Evolutionary conservation across 2,797 vertebrate species (phyloP).

Genomic region (Cygnus olor): DNA sequence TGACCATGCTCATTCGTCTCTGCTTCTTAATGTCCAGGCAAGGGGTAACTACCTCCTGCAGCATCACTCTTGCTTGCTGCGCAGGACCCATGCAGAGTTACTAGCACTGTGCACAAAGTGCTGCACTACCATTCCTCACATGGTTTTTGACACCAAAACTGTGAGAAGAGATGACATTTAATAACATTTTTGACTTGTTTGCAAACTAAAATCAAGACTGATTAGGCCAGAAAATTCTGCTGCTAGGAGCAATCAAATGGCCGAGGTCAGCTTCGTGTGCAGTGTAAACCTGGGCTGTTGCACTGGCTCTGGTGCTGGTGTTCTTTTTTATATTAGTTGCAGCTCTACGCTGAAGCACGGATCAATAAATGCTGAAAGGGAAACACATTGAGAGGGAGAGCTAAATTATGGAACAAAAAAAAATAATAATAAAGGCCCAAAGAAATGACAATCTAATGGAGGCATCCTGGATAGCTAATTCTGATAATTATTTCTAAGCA

Average conservation of each 20-base stretch:
- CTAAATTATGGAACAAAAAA: not conserved
- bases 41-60: not conserved
- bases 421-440: not conserved
- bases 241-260: not conserved
- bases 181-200: not conserved
- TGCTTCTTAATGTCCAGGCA: not conserved
- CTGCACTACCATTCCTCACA: not conserved
- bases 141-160: not conserved
- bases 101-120: not conserved
- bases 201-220: not conserved
- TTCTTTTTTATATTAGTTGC: not conserved
- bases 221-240: not conserved
- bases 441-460: not conserved
- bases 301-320: not conserved
- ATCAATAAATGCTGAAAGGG: not conserved
- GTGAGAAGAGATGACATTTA: not conserved
- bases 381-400: not conserved
- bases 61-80: fast-evolving
- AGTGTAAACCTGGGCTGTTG: not conserved
- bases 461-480: not conserved
- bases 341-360: fast-evolving
- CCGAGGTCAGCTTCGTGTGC: not conserved
- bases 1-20: not conserved
- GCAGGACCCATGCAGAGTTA: not conserved
- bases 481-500: not conserved